phyloP scores from a whole-genome alignment of 2,113 vertebrate species.

The Barbus barbus region DNA sequence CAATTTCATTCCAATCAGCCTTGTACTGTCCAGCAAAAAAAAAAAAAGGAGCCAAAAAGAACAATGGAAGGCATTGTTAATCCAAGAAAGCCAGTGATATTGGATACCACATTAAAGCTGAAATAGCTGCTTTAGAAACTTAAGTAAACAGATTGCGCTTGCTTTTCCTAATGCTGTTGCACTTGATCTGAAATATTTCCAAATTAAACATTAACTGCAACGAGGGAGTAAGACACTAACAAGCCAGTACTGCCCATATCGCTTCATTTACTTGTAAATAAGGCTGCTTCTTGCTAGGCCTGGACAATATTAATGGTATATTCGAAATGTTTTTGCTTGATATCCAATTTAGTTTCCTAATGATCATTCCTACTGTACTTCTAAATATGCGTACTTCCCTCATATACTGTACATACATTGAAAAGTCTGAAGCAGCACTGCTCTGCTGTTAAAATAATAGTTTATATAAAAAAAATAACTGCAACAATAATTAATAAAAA shows the following conservation, averaged over 20 bases:
- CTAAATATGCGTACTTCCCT: background rate
- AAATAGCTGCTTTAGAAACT: slow-evolving; percentile 16
- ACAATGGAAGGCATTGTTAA: slow-evolving; percentile 24
- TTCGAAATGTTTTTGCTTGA: background rate
- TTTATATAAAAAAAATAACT: background rate
- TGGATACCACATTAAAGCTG: slow-evolving; percentile 11
- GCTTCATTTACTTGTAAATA: slow-evolving; percentile 21
- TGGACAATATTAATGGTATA: background rate
- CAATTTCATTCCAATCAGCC: slow-evolving; percentile 31
- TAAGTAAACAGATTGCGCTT: background rate
- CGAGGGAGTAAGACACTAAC: background rate
- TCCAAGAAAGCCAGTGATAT: slow-evolving; percentile 7
- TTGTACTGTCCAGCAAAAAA: slow-evolving; percentile 5
- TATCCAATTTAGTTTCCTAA: background rate
- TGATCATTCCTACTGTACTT: background rate
- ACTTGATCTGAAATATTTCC: background rate
- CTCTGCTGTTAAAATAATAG: background rate
- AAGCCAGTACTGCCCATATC: background rate
- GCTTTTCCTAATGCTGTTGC: background rate
- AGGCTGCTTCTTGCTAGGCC: background rate
- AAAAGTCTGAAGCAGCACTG: background rate
- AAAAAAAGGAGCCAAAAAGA: background rate
- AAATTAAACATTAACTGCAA: slow-evolving; percentile 13
- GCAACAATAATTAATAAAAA: too few relatives aligned
- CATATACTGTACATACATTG: background rate